Base-by-base conservation (phyloP, 1,140 invertebrate species). In the Zaprionus capensis region DNA sequence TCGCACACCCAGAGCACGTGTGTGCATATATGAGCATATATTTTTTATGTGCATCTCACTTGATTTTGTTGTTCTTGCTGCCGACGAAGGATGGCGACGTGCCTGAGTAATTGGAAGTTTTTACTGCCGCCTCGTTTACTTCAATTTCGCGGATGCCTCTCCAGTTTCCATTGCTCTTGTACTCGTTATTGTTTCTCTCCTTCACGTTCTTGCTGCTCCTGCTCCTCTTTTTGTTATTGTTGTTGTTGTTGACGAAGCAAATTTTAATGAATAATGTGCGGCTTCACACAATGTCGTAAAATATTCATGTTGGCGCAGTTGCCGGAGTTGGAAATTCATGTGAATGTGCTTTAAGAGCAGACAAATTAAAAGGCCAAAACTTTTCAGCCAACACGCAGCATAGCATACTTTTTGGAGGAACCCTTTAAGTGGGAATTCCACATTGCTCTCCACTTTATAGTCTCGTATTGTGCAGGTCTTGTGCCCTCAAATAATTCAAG, bases 261-360 rank as follows among this genome's bases (percentile, higher is more conserved):
- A 87, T 87, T 87, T 87, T 87, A 87, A 87, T 87, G 85, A 87
- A 87, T 87, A 88, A 87, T 87, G 83, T 87, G 83, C 78, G 83
- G 83, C 82, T 79, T 88, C 84, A 88, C 83, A 82, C 81, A 78
- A 76, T 83, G 73, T 69, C 77, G 83, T 87, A 71, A 87, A 87
- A 87, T 78, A 87, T 87, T 83, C 70, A 87, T 75, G 74, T 22
- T 51, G 71, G 44, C 71, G 56, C 55, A 55, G 64, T 68, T n/a
- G 15, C 57, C 67, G 67, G 56, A 66, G 77, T 78, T 81, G 63
- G 36, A 71, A 71, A n/a, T 73, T 77, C 49, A 66, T 57, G 57
- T 26, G 12, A 17, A 38, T 24, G 46, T 51, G 57, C 38, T 66
- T 71, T 44, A 66, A 51, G 28, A 28, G 38, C 59, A 36, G 34